Conservation (phyloP, 2,113 vertebrate species). For the Hyla sarda region DNA sequence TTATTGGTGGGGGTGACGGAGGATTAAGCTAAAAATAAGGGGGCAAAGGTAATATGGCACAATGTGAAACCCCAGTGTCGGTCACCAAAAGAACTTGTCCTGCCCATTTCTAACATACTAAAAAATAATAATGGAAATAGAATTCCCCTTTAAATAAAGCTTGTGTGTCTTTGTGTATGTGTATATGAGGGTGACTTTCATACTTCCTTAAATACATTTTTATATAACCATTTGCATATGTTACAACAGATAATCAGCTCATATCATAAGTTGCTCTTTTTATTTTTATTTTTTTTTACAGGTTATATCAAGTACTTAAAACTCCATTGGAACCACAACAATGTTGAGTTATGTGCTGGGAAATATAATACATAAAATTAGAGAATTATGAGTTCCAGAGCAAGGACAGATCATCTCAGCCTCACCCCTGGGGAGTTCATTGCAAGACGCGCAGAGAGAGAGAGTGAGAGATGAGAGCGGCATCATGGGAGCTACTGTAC, state of each 20-base stretch:
- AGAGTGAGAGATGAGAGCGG: background rate
- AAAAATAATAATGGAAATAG: background rate
- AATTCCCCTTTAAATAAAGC: background rate
- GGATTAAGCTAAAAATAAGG: no score
- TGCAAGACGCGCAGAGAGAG: background rate
- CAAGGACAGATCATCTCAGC: conserved; percentile 25
- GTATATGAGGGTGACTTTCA: background rate
- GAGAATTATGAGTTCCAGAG: conserved; percentile 27
- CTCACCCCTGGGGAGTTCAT: conserved; percentile 6
- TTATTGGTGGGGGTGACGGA: no score
- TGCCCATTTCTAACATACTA: no score
- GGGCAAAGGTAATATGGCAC: no score
- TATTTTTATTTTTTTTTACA: conserved; percentile 6
- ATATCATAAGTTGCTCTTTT: background rate
- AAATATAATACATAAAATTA: conserved; percentile 40
- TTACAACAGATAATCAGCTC: conserved; percentile 4
- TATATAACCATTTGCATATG: background rate
- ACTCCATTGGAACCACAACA: background rate
- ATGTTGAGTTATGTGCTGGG: conserved; percentile 28
- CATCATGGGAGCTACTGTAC: conserved; percentile 20
- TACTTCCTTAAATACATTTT: background rate
- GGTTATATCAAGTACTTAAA: background rate
- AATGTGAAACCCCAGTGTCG: no score
- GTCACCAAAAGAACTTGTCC: no score
- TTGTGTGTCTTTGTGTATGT: background rate